phyloP scores from a whole-genome alignment of 2,113 vertebrate species.

The Channa maculata region DNA sequence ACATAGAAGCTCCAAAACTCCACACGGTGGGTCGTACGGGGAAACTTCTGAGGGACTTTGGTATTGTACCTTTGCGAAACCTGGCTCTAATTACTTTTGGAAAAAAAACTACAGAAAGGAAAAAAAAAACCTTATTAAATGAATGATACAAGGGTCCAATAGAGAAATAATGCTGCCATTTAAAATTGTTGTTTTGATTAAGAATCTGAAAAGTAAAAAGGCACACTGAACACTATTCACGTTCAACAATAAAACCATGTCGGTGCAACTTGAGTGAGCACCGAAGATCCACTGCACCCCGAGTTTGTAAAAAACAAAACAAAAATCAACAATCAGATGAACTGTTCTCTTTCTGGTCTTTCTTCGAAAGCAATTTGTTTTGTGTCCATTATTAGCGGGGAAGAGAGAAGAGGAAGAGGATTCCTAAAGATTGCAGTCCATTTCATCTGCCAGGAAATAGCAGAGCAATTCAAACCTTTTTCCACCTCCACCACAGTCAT shows the following conservation, averaged over 20 bases:
- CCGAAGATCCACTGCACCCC: conserved; percentile 83
- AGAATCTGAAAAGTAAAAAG: conserved; percentile 83
- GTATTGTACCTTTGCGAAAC: conserved; percentile 89
- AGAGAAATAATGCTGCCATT: conserved; percentile 53
- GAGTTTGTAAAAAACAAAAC: conserved; percentile 85
- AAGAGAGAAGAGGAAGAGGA: conserved; percentile 60
- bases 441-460: conserved; percentile 61
- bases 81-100: conserved; percentile 83
- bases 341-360: conserved; percentile 64
- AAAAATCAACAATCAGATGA: conserved; percentile 62
- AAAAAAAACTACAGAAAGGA: conserved; percentile 58
- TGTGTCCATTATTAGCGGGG: conserved; percentile 66
- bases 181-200: conserved; percentile 68
- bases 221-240: conserved; percentile 89
- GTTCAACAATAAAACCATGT: conserved; percentile 83
- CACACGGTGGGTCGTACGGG: conserved; percentile 89
- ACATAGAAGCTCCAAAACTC: conserved; percentile 80
- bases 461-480: conserved; percentile 39
- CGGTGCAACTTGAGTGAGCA: conserved; percentile 69
- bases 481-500: conserved; percentile 36
- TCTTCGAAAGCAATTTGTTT: conserved; percentile 66
- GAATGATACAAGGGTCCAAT: conserved; percentile 57
- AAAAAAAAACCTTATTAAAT: conserved; percentile 69
- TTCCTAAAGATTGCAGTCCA: conserved; percentile 58
- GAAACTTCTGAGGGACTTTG: conserved; percentile 93